Conservation (phyloP, 2,797 vertebrate genomes). For the Petrocephalus schoutedeni region DNA sequence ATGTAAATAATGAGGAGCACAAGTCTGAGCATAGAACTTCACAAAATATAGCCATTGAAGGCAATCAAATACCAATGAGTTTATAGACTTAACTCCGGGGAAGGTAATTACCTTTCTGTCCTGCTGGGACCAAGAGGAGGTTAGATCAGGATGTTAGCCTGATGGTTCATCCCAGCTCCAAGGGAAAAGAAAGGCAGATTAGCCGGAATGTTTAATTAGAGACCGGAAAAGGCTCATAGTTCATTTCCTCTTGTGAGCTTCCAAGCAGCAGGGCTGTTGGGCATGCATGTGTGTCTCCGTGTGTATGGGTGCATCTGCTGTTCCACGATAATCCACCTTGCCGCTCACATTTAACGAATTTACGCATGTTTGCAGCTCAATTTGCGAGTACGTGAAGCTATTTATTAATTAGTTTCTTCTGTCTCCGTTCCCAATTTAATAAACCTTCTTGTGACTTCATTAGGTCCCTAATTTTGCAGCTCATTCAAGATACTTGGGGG, state of each 20-base stretch:
- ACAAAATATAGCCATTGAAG: background rate
- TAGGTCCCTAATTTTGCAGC: background rate
- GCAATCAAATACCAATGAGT: background rate
- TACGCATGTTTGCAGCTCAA: background rate
- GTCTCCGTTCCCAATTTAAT: background rate
- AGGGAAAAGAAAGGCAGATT: constrained; percentile 8
- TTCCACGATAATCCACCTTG: background rate
- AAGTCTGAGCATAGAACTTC: background rate
- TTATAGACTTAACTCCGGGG: background rate
- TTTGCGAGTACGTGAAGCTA: background rate
- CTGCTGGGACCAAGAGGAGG: background rate
- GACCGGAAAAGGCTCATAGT: background rate
- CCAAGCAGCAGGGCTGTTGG: background rate
- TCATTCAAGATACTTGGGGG: background rate
- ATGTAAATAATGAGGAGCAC: background rate
- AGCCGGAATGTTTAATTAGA: background rate
- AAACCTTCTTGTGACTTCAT: background rate
- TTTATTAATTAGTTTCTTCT: constrained; percentile 1
- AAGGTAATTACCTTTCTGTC: background rate
- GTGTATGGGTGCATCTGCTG: background rate
- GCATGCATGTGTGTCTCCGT: background rate
- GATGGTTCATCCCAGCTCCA: background rate
- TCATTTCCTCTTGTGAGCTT: background rate
- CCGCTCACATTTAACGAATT: background rate
- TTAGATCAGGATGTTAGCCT: background rate